Conservation (phyloP, 2,888 invertebrate species). For the Monochamus alternatus region DNA sequence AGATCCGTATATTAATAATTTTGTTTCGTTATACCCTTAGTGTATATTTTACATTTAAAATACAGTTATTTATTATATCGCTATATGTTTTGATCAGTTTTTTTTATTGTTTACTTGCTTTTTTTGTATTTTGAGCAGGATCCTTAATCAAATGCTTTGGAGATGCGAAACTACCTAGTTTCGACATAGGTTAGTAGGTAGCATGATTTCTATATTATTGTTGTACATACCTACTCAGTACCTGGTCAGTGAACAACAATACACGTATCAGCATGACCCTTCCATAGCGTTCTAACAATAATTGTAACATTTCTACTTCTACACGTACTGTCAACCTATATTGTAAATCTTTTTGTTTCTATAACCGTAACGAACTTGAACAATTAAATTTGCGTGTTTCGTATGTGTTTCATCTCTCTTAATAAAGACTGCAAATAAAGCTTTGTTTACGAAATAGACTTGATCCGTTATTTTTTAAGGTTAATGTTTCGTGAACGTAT, state of each 20-base stretch:
- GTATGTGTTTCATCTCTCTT: no score
- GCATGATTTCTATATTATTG: neutral
- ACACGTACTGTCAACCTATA: no score
- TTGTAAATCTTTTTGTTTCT: no score
- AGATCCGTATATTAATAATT: neutral
- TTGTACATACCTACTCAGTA: no score
- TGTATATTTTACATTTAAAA: neutral
- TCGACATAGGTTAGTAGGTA: constrained; percentile 33
- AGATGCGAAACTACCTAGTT: constrained; percentile 25
- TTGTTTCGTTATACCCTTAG: neutral
- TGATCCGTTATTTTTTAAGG: constrained; percentile 1
- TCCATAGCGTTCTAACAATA: no score
- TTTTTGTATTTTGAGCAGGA: constrained; percentile 26
- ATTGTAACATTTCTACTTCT: no score
- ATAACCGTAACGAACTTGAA: no score
- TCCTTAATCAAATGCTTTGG: constrained; percentile 35
- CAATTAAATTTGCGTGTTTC: no score
- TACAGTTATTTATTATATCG: no score
- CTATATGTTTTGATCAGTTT: neutral
- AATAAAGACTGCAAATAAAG: neutral
- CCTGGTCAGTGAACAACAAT: no score
- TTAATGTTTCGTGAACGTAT: neutral
- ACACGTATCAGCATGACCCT: no score
- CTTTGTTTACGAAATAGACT: neutral
- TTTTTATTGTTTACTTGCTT: constrained; percentile 10